Conservation (phyloP, 2,113 vertebrate species). For the Bujurquina vittata region DNA sequence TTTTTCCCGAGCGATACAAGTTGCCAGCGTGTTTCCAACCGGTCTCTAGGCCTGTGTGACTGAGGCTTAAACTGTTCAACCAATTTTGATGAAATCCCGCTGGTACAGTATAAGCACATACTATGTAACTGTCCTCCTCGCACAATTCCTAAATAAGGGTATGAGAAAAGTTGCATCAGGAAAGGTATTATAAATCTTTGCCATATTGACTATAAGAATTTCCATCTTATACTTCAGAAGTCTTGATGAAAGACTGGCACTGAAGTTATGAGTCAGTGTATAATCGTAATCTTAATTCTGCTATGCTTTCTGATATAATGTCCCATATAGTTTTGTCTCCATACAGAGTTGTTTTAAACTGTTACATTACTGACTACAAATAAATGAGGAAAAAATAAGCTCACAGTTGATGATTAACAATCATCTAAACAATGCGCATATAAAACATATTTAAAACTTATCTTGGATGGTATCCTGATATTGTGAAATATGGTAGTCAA, state of each 20-base stretch:
- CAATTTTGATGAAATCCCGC: rapidly evolving
- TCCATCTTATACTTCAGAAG: neutral
- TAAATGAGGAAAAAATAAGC: neutral
- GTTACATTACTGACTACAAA: neutral
- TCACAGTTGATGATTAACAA: neutral
- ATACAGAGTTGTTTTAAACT: neutral
- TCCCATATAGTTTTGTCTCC: neutral
- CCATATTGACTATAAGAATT: neutral
- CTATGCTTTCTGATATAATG: neutral
- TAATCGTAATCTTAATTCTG: neutral
- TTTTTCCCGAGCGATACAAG: neutral
- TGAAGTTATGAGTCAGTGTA: neutral
- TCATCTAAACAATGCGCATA: neutral
- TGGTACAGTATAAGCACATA: neutral
- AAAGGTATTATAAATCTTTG: neutral
- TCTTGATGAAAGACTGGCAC: neutral
- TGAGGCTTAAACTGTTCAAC: neutral
- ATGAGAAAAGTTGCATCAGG: rapidly evolving
- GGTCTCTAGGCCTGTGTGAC: neutral
- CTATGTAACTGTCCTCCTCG: neutral
- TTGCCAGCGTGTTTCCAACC: neutral
- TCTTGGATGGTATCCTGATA: rapidly evolving
- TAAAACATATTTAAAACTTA: neutral
- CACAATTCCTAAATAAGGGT: neutral
- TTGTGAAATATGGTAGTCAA: too few species aligned